These are phyloP conservation scores for Callyntrura sp. DNA, from an alignment of 2,888 invertebrate genomes.

Conservation along the genomic window DNA sequence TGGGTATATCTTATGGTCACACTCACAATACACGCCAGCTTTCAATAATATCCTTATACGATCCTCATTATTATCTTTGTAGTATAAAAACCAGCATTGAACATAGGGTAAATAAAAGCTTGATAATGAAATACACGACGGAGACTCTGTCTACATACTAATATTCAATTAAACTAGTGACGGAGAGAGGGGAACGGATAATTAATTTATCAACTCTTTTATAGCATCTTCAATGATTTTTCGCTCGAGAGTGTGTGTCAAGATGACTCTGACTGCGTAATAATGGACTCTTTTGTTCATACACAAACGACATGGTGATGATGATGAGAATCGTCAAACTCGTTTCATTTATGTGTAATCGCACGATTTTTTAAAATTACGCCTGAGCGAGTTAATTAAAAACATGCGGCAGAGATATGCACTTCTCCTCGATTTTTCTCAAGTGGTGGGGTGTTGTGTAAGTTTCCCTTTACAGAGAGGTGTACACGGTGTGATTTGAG, in stretches of 20 bases:
- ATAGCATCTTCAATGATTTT: constrained; percentile 25
- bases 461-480: no score
- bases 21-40: no score
- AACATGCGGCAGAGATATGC: constrained; percentile 20
- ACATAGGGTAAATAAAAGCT: no score
- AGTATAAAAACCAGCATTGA: no score
- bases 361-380: constrained; percentile 41
- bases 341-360: constrained; percentile 37
- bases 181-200: constrained; percentile 38
- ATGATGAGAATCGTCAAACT: constrained; percentile 50
- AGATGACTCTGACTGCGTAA: constrained; percentile 29
- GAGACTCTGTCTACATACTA: constrained; percentile 37
- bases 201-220: constrained; percentile 64
- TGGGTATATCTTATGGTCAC: no score
- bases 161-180: constrained; percentile 65
- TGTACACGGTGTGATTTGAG: not conserved
- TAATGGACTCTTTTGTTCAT: not conserved
- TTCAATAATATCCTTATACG: no score
- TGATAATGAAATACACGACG: not conserved
- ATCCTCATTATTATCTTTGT: no score
- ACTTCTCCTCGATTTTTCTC: not conserved
- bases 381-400: constrained; percentile 65
- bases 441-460: no score
- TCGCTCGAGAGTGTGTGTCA: not conserved
- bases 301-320: not conserved